Percentiles rank a stretch among this genome's conserved stretches.
Conservation (phyloP, 2,888 invertebrate species). For the Peribatodes rhomboidaria region DNA sequence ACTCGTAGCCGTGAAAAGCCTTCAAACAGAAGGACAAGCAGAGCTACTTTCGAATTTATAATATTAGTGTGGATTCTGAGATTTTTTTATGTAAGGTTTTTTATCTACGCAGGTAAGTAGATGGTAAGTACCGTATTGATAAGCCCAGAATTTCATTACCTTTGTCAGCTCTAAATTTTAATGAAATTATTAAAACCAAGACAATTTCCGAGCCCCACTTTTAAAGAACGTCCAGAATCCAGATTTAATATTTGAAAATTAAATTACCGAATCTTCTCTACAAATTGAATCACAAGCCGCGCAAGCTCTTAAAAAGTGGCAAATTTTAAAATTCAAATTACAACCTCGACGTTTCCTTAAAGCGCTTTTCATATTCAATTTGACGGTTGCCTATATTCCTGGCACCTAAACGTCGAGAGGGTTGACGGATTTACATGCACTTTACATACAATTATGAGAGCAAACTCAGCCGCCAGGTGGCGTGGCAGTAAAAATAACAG, state of each 20-base stretch:
- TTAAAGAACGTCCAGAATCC: constrained; percentile 10
- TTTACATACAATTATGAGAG: constrained; percentile 65
- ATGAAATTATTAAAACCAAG: neutral
- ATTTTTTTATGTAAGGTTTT: neutral
- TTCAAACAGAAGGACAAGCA: too few relatives aligned
- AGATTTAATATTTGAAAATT: constrained; percentile 5
- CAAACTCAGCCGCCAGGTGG: constrained; percentile 46
- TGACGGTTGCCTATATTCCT: constrained; percentile 51
- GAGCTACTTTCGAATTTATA: too few relatives aligned
- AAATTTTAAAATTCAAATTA: constrained; percentile 56
- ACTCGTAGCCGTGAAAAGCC: too few relatives aligned
- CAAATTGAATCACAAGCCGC: constrained; percentile 34
- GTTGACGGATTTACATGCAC: constrained; percentile 64
- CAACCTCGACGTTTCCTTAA: constrained; percentile 48
- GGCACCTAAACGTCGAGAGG: constrained; percentile 46
- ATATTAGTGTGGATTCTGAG: neutral
- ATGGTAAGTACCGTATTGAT: too few relatives aligned
- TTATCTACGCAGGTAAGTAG: too few relatives aligned
- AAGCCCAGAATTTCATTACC: too few relatives aligned
- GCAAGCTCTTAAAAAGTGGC: constrained; percentile 40
- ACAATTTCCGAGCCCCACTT: neutral
- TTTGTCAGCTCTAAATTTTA: too few relatives aligned
- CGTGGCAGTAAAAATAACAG: constrained; percentile 41
- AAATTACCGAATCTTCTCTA: constrained; percentile 15
- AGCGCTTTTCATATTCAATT: constrained; percentile 56